Evolutionary conservation across 2,797 vertebrate genomes (phyloP).

Genomic region (Mormyrus hasselquistii): DNA sequence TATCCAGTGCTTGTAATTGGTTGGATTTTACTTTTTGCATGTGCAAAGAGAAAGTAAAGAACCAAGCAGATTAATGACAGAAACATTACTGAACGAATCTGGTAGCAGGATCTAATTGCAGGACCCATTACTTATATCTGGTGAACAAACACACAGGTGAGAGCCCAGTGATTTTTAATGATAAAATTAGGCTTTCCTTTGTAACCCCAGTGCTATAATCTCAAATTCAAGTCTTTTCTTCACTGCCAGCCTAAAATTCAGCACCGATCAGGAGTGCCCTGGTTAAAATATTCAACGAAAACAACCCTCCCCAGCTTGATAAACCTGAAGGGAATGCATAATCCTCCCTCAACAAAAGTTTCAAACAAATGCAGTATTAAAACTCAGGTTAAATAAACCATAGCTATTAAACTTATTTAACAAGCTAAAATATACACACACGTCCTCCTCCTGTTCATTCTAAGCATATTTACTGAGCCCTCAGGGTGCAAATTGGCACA

Average conservation of each 20-base stretch:
- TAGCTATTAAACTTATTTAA: not conserved
- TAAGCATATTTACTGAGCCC: not conserved
- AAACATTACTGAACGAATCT: not conserved
- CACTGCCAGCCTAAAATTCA: not conserved
- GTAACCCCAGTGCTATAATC: not conserved
- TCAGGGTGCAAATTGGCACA: not conserved
- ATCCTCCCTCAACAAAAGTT: not conserved
- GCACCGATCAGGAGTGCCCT: not conserved
- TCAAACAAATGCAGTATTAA: not conserved
- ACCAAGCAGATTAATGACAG: not conserved
- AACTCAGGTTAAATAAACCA: not conserved
- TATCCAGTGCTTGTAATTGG: not conserved
- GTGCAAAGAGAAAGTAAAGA: not conserved
- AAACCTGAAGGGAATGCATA: not conserved
- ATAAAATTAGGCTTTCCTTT: not conserved
- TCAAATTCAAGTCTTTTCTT: not conserved
- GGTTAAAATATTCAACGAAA: not conserved
- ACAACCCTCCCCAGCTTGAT: not conserved
- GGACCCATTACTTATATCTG: not conserved
- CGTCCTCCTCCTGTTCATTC: not conserved
- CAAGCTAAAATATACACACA: not conserved
- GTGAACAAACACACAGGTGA: not conserved
- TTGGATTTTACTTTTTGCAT: not conserved
- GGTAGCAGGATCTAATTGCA: not conserved
- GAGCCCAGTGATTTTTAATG: not conserved